These are phyloP conservation scores for Eulemur coronatus DNA, from an alignment of 2,797 vertebrate genomes.

Conservation along the genomic window DNA sequence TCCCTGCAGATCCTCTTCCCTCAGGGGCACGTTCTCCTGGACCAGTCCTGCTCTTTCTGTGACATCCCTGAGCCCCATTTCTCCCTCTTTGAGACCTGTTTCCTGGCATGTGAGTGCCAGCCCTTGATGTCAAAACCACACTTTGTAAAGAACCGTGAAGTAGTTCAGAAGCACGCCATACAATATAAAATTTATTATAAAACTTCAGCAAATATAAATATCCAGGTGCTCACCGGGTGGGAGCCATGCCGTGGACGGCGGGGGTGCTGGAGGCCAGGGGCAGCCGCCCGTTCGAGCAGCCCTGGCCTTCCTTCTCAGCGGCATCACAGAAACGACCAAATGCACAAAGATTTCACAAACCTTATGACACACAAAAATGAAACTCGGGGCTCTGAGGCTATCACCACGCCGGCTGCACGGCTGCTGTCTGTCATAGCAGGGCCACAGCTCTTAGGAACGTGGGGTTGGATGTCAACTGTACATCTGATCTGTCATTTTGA, in stretches of 20 bases:
- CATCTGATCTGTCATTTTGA: not conserved
- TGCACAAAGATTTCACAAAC: rapidly evolving
- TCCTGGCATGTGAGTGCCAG: rapidly evolving
- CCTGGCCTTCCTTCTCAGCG: not conserved
- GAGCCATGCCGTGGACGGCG: not conserved
- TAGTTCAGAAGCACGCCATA: not conserved
- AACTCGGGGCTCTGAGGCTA: not conserved
- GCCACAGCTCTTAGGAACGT: not conserved
- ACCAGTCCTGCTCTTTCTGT: not conserved
- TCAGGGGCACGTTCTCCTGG: not conserved
- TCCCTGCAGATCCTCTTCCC: rapidly evolving
- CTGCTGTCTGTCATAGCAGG: not conserved
- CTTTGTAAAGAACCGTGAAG: not conserved
- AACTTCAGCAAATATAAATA: conserved; percentile 83
- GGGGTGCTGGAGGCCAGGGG: not conserved
- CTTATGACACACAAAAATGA: not conserved
- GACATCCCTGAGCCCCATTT: not conserved
- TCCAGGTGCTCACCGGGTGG: conserved; percentile 26
- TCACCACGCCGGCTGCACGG: not conserved
- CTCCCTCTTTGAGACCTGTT: not conserved
- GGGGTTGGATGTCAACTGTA: not conserved
- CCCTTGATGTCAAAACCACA: rapidly evolving
- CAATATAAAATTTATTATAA: conserved; percentile 80
- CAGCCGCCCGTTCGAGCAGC: not conserved
- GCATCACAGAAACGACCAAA: not conserved